These are phyloP conservation scores for Turritopsis rubra DNA, from an alignment of 30 jellyfish, hydroid and myxozoan species.

Conservation along the genomic window DNA sequence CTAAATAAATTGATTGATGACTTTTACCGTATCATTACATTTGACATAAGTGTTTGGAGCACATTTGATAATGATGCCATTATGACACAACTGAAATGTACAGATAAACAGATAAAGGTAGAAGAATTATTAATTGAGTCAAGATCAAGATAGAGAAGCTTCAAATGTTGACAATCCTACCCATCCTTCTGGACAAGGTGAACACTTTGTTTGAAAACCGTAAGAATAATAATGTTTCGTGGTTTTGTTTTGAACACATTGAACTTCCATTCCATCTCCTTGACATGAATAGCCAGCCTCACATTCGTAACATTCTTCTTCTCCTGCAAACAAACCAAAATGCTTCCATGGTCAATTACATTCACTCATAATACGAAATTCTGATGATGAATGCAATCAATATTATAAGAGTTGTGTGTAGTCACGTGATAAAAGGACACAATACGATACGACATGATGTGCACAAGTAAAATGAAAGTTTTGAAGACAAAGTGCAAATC, in stretches of 20 bases:
- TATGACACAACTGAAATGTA: constrained; percentile 65
- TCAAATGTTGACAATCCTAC: no score
- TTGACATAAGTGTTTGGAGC: constrained; percentile 72
- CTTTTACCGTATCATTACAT: constrained; percentile 85
- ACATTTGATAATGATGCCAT: constrained; percentile 73
- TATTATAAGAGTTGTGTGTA: no score
- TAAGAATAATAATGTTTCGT: constrained; percentile 67
- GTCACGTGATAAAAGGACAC: no score
- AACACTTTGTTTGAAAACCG: constrained; percentile 62
- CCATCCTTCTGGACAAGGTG: constrained; percentile 86
- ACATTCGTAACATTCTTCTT: constrained; percentile 74
- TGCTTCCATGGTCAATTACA: background rate
- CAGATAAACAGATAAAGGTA: background rate
- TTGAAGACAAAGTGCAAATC: no score
- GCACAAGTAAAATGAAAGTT: no score
- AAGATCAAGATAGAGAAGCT: no score
- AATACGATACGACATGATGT: no score
- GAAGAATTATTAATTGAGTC: background rate
- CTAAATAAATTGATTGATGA: no score
- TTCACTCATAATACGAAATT: no score
- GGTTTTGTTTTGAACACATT: constrained; percentile 55
- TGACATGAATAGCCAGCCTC: constrained; percentile 80
- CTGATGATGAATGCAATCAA: no score
- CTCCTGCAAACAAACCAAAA: constrained; percentile 33
- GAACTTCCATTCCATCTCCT: constrained; percentile 68